Base-by-base conservation (phyloP, 2,113 vertebrate genomes). In the Oceanites oceanicus region DNA sequence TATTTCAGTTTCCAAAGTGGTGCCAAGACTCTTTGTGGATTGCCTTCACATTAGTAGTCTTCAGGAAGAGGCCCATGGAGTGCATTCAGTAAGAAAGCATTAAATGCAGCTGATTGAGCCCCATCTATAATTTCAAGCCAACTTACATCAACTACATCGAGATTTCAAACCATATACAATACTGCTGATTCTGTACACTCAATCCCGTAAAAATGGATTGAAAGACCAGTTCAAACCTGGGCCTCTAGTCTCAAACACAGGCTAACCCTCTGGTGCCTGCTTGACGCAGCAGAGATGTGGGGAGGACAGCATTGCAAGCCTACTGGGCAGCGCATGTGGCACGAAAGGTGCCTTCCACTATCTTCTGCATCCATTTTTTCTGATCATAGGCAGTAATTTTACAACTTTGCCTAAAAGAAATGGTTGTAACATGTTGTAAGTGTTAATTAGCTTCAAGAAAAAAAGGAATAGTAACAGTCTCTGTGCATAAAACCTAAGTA, bases 131-230 rank as follows among this genome's bases (percentile, higher is more conserved):
- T 67, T 77, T 66, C 58, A 92, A 92, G 34, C n/a, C 70, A 77
- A 56, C 14, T 49, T 49, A 50, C 45, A 19, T 45, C 18, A 9
- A 45, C 45, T 45, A 45, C 45, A 45, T 45, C 8, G 36, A 92
- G 30, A 83, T 77, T 92, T 71, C 75, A 88, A 78, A 71, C 2
- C 55, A 0, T n/a, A 66, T 4, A 34, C 8, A 49, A 42, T 32
- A 53, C 22, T 61, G 61, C 30, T 52, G 45, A 58, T 32, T 68
- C 52, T 40, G 22, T 50, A 40, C 26, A 34, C 32, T 18, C 2
- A 2, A 76, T 40, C 21, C 0, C 2, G 14, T 59, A 47, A 80
- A 88, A 93, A 52, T 0, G 0, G 76, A 62, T 2, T 44, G 59
- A 74, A 94, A 94, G 50, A 42, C 3, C 49, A 59, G 20, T 49